Percentiles rank a stretch among this genome's conserved stretches.
phyloP scores from a whole-genome alignment of 2,113 vertebrate genomes.

The Otocyon megalotis region DNA sequence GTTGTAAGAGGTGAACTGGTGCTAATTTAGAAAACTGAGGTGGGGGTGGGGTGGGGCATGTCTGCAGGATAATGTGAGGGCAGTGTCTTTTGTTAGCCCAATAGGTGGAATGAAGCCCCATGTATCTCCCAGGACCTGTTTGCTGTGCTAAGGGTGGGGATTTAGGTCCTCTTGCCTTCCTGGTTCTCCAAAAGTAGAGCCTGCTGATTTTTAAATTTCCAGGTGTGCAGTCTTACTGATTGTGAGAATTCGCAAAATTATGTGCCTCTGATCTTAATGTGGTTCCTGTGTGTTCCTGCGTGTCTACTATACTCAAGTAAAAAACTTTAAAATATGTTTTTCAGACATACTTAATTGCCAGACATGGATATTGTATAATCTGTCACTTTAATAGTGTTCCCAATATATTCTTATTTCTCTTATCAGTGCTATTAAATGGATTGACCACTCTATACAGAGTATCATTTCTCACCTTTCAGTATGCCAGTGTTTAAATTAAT shows the following conservation, averaged over 20 bases:
- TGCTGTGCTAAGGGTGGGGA: neutral
- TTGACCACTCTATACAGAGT: neutral
- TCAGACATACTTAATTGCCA: neutral
- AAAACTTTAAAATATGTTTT: neutral
- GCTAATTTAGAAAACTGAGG: neutral
- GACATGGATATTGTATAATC: neutral
- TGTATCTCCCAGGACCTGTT: neutral
- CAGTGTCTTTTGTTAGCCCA: neutral
- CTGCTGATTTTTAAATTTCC: neutral
- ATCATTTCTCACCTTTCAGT: constrained; percentile 27
- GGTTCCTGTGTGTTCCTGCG: neutral
- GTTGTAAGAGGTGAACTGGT: neutral
- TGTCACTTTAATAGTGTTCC: neutral
- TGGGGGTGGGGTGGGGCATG: neutral
- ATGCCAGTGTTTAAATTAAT: constrained; percentile 43
- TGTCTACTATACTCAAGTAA: neutral
- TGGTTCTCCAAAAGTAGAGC: neutral
- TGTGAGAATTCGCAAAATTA: neutral
- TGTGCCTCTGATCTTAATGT: neutral
- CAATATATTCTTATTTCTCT: neutral
- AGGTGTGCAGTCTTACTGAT: neutral
- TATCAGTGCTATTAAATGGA: neutral
- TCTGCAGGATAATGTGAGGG: neutral
- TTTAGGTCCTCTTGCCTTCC: neutral
- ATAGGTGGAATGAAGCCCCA: neutral